Base-by-base conservation (phyloP, 2,113 vertebrate species). In the Bujurquina vittata region DNA sequence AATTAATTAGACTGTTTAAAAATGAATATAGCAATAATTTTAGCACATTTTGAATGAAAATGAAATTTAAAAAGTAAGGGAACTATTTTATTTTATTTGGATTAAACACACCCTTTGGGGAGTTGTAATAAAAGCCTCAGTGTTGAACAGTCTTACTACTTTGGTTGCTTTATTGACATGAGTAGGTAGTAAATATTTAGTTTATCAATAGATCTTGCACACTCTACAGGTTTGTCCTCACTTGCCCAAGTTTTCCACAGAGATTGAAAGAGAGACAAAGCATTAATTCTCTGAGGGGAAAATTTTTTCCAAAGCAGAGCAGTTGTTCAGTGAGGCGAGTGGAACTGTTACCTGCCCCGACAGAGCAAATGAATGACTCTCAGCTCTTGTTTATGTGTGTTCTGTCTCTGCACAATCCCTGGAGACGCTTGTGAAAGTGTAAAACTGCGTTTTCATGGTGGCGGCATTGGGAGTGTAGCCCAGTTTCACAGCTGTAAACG, bases 401-500 rank as follows among this genome's bases (percentile, higher is more conserved):
- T 73, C 65, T 80, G 73, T 57, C 46, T 46, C 49, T 73, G 49
- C 35, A 29, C 82, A 49, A 29, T 82, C 80, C 87, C 77, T 46
- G 84, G 87, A 90, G 87, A 89, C 77, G 22, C 46, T 33, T 75
- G 29, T 5, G 73, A 74, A 80, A 90, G 81, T 80, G 72, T 88
- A 90, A 87, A 91, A 89, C 83, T 78, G 40, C 92, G 84, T 88
- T 86, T 79, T 72, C 11, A 35, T 18, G 20, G 59, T 69, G 65
- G 54, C 75, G 20, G 80, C 85, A 57, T 83, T 17, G 54, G 89
- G 87, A 93, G 46, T 12, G 59, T 31, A 85, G 92, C 89, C 91
- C 88, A 91, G 85, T 92, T 93, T 91, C 86, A 59, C 90, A 90
- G 92, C 88, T 93, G 89, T 91, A 92, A 94, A 94, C 92, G 84